Base-by-base conservation (phyloP, 2,888 invertebrate genomes). In the Lydus trimaculatus region DNA sequence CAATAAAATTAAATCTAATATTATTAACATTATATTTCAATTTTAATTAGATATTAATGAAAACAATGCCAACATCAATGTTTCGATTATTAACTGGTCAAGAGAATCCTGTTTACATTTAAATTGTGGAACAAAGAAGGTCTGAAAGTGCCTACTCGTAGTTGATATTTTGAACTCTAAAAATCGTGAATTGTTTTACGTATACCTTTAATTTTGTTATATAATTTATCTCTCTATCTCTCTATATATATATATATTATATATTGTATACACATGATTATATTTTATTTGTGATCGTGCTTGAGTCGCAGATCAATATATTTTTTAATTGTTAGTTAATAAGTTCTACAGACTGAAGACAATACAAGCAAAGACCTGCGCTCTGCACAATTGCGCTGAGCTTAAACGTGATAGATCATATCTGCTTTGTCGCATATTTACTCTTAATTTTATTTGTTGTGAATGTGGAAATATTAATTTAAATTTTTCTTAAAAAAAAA, bases 31-130 rank as follows among this genome's bases (percentile, higher is more conserved):
- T n/a, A n/a, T 36, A 25, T 43, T 31, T 66, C 1, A 58, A 65
- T 58, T 66, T n/a, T 65, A 67, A 73, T 73, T 89, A 98, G 98
- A 99, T 99, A 81, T 90, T 98, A 81, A 99, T 99, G 99, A 99
- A 99, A 88, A 99, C 99, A 71, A 99, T 99, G 99, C 99, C 99
- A 80, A 99, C 99, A 76, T 99, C 99, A 76, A 99, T 99, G 97
- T 99, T 98, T 89, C 92, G 99, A 82, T 90, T 99, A 84, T 89
- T 99, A 83, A 99, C 99, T 78, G 99, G 99, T 71, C 99, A 99
- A 88, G 99, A 99, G 88, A 96, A 97, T 86, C 99, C 99, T 78
- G 94, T 98, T 87, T 99, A 98, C 88, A 98, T 99, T 88, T 99
- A 94, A 89, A 78, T 76, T 43, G 17, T 75, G 73, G 81, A 79